Evolutionary conservation across 2,113 vertebrate species (phyloP).

Genomic region (Sarotherodon lohbergeri): DNA sequence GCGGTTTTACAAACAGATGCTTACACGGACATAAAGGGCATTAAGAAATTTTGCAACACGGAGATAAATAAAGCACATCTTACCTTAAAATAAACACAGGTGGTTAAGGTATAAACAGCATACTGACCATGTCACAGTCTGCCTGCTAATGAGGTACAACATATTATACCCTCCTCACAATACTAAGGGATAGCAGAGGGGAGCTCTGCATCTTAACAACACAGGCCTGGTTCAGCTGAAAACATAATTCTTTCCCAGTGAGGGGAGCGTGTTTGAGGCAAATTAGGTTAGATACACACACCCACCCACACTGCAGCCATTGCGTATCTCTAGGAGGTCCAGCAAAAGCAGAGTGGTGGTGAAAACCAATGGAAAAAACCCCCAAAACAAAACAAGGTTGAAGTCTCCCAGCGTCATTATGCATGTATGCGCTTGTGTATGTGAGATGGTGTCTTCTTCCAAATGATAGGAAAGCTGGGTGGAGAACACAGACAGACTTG

Average conservation of each 20-base stretch:
- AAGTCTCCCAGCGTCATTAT: not conserved
- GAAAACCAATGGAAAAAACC: not conserved
- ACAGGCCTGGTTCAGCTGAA: not conserved
- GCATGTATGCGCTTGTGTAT: not conserved
- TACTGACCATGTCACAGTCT: conserved; percentile 20
- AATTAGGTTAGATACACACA: conserved; percentile 15
- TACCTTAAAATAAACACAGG: not conserved
- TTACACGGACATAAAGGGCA: not conserved
- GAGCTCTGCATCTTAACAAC: conserved; percentile 19
- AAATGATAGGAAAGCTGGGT: not conserved
- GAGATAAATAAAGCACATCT: not conserved
- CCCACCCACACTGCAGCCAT: not conserved
- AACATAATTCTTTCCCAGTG: not conserved
- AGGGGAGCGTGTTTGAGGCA: not conserved
- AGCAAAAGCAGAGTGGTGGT: not conserved
- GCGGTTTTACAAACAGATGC: not conserved
- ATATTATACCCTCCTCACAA: conserved; percentile 19
- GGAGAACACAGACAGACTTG: conserved; percentile 3
- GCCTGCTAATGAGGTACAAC: conserved; percentile 12
- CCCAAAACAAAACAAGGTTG: not conserved
- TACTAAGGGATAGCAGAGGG: not conserved
- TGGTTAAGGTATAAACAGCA: not conserved
- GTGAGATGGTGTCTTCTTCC: not conserved
- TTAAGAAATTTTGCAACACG: not conserved
- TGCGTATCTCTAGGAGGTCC: not conserved